phyloP scores from a whole-genome alignment of 2,113 vertebrate species.

The Oncorhynchus keta region DNA sequence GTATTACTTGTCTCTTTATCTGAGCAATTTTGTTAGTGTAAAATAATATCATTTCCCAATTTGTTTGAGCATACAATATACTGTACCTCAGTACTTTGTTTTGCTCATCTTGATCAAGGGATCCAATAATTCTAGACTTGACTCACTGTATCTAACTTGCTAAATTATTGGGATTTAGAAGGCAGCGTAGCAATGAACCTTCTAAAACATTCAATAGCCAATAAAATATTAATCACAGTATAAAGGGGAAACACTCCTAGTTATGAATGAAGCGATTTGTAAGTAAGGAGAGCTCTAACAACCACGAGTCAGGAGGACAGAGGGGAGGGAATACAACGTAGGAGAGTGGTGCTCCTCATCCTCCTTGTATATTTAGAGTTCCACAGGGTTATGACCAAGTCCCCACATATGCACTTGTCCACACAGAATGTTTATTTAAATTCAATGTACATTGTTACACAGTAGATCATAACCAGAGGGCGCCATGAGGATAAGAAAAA shows the following conservation, averaged over 20 bases:
- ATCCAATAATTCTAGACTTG: no score
- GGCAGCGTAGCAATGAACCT: background rate
- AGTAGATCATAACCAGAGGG: slow-evolving; percentile 39
- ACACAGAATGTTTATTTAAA: slow-evolving; percentile 65
- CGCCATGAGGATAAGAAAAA: slow-evolving; percentile 66
- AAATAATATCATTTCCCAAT: no score
- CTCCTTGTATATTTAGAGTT: slow-evolving; percentile 49
- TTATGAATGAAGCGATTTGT: background rate
- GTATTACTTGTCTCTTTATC: no score
- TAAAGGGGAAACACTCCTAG: background rate
- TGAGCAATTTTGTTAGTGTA: no score
- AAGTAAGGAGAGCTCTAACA: background rate
- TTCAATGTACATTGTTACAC: slow-evolving; percentile 64
- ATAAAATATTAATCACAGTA: background rate
- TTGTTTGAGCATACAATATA: no score
- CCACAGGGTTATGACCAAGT: slow-evolving; percentile 25
- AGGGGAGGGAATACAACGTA: background rate
- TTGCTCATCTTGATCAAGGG: no score
- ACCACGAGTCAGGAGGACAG: background rate
- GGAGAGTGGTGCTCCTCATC: no score
- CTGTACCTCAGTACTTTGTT: no score
- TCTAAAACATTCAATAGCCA: background rate
- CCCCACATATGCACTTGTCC: slow-evolving; percentile 38
- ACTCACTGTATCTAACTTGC: background rate
- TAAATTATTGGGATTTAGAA: background rate